Percentiles rank a stretch among this genome's conserved stretches.
phyloP scores from a whole-genome alignment of 1,140 invertebrate genomes.

The Heliconius melpomene region DNA sequence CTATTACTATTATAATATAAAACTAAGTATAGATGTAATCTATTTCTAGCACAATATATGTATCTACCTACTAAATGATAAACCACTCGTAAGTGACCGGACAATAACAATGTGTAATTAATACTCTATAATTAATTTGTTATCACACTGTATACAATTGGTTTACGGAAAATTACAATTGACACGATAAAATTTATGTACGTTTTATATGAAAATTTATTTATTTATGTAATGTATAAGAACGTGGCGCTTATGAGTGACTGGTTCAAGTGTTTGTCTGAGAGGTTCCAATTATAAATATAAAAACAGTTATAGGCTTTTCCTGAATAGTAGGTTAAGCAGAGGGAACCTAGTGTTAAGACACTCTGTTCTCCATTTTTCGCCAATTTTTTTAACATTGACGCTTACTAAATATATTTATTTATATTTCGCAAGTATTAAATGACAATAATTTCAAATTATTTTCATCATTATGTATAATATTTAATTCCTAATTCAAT shows the following conservation, averaged over 20 bases:
- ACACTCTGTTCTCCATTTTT: background rate
- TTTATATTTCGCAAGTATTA: too few relatives aligned
- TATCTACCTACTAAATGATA: background rate
- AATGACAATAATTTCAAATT: too few relatives aligned
- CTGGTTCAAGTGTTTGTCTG: background rate
- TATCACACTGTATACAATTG: constrained; percentile 42
- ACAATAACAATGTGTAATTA: constrained; percentile 40
- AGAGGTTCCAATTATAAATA: background rate
- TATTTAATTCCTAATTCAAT: too few relatives aligned
- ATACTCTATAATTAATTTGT: constrained; percentile 43
- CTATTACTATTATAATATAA: background rate
- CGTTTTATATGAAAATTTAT: constrained; percentile 5
- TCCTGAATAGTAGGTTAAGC: too few relatives aligned
- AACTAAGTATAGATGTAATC: constrained; percentile 4
- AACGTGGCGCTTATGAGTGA: background rate
- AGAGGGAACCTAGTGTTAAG: background rate
- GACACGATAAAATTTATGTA: constrained; percentile 30
- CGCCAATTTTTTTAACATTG: too few relatives aligned
- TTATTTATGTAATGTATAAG: background rate
- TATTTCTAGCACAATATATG: background rate
- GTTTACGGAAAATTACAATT: constrained; percentile 55
- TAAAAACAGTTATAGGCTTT: too few relatives aligned
- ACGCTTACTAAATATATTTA: too few relatives aligned
- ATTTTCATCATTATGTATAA: too few relatives aligned
- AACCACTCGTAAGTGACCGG: constrained; percentile 1